These are phyloP conservation scores for Clivina fossor DNA, from an alignment of 2,888 invertebrate genomes.

Conservation along the genomic window DNA sequence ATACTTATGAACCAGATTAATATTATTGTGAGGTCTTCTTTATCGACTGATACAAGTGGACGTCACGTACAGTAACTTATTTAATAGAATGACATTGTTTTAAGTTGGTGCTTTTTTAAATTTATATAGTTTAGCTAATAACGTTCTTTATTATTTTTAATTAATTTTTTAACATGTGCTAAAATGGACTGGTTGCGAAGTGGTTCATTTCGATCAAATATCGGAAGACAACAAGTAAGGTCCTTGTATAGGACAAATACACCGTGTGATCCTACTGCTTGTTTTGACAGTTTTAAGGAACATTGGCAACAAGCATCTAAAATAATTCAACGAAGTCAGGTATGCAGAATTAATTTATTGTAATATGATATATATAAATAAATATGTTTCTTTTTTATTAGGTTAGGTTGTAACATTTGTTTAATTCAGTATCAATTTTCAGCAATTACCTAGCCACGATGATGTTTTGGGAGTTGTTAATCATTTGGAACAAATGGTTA, in stretches of 20 bases:
- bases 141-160: slow-evolving; percentile 11
- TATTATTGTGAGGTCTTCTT: not conserved
- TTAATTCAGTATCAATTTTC: slow-evolving; percentile 39
- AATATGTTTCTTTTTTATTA: slow-evolving; percentile 19
- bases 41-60: not conserved
- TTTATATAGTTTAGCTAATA: slow-evolving; percentile 25
- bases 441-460: slow-evolving; percentile 70
- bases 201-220: slow-evolving; percentile 44
- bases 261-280: slow-evolving; percentile 77
- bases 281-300: slow-evolving; percentile 89
- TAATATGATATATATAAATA: slow-evolving; percentile 2
- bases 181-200: slow-evolving; percentile 52
- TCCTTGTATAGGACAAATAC: slow-evolving; percentile 43
- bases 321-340: slow-evolving; percentile 76
- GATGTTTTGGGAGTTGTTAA: slow-evolving; percentile 89
- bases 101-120: slow-evolving; percentile 31
- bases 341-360: slow-evolving; percentile 43
- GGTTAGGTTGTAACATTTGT: slow-evolving; percentile 31
- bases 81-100: slow-evolving; percentile 24
- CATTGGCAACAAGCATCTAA: slow-evolving; percentile 92
- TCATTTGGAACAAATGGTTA: slow-evolving; percentile 88
- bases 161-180: slow-evolving; percentile 25
- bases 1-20: slow-evolving; percentile 7
- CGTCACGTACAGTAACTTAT: slow-evolving; percentile 23
- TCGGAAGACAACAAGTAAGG: slow-evolving; percentile 45